phyloP scores from a whole-genome alignment of 2,888 invertebrate species.

The Lysandra coridon region DNA sequence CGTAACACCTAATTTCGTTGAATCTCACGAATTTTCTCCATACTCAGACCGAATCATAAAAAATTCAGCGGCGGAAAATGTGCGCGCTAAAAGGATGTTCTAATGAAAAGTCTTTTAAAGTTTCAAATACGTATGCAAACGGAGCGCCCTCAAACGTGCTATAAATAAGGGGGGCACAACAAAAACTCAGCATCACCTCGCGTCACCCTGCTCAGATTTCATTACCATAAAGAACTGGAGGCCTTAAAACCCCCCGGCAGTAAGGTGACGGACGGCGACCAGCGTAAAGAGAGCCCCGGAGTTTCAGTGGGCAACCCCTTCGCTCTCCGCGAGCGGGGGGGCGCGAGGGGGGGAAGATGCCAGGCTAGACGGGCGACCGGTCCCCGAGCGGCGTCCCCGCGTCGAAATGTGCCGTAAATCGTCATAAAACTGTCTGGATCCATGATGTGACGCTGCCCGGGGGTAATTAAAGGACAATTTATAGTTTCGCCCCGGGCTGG shows the following conservation, averaged over 20 bases:
- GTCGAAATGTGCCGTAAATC: slow-evolving; percentile 78
- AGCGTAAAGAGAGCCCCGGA: slow-evolving; percentile 40
- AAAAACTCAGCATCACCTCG: slow-evolving; percentile 79
- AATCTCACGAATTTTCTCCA: neutral
- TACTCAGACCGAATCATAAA: neutral
- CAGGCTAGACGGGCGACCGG: slow-evolving; percentile 56
- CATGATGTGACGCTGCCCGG: slow-evolving; percentile 85
- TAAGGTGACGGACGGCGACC: slow-evolving; percentile 55
- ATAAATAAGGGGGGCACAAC: slow-evolving; percentile 77
- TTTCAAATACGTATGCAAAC: slow-evolving; percentile 26
- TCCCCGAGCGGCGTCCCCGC: slow-evolving; percentile 67
- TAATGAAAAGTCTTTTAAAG: slow-evolving; percentile 30
- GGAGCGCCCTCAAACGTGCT: slow-evolving; percentile 70
- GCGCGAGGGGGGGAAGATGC: slow-evolving; percentile 44
- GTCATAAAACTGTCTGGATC: slow-evolving; percentile 88
- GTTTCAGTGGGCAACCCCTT: slow-evolving; percentile 33
- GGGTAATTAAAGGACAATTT: slow-evolving; percentile 82
- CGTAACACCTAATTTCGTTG: neutral
- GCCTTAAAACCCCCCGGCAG: slow-evolving; percentile 77
- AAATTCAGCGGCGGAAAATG: neutral
- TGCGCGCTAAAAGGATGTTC: neutral
- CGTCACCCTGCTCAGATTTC: slow-evolving; percentile 81
- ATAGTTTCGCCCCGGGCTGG: slow-evolving; percentile 68
- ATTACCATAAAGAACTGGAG: slow-evolving; percentile 81
- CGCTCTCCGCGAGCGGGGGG: slow-evolving; percentile 33